Conservation (phyloP, 1,140 invertebrate species). For the Calosoma granatense region DNA sequence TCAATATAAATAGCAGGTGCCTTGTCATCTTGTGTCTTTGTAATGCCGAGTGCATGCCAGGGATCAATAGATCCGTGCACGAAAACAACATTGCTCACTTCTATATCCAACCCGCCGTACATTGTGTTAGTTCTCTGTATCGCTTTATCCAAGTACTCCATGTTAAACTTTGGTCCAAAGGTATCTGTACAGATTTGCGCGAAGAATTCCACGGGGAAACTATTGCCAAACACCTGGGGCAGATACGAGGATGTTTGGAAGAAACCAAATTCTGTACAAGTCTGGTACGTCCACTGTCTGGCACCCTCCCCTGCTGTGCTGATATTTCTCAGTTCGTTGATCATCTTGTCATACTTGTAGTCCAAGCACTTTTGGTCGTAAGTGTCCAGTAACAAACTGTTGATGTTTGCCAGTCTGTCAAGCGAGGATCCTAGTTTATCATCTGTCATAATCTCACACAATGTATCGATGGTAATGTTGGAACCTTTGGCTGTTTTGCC, state of each 20-base stretch:
- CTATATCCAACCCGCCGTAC: conserved; percentile 67
- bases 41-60: conserved; percentile 80
- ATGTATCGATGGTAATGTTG: conserved; percentile 68
- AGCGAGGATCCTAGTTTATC: conserved; percentile 47
- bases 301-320: conserved; percentile 51
- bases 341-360: conserved; percentile 70
- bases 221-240: conserved; percentile 64
- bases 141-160: conserved; percentile 44
- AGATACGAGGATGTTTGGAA: conserved; percentile 76
- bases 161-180: conserved; percentile 54
- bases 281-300: conserved; percentile 90
- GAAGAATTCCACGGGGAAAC: conserved; percentile 71
- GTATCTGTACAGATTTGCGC: conserved; percentile 75
- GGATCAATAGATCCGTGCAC: conserved; percentile 88
- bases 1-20: conserved; percentile 63
- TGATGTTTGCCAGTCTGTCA: conserved; percentile 62
- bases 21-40: conserved; percentile 40
- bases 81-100: conserved; percentile 67
- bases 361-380: conserved; percentile 71
- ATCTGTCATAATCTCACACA: conserved; percentile 66
- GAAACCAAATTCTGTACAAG: conserved; percentile 91
- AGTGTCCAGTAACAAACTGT: conserved; percentile 54
- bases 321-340: conserved; percentile 57
- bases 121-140: conserved; percentile 63
- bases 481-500: conserved; percentile 47